Conservation (phyloP, 2,113 vertebrate species). For the Coptodon bakossiorum region DNA sequence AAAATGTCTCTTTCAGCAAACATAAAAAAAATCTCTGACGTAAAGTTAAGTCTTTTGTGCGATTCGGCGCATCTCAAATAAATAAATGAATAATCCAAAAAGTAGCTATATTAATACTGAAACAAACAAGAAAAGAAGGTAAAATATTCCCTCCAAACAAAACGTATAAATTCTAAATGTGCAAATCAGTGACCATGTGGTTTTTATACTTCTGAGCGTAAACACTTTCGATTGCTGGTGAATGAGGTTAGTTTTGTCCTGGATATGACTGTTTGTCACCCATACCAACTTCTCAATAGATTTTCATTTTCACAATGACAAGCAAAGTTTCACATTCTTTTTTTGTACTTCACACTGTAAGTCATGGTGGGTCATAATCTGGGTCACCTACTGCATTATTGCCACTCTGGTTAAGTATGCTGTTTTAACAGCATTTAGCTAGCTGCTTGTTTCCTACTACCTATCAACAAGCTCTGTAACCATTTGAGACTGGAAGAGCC, state of each 20-base stretch:
- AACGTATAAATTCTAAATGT: neutral
- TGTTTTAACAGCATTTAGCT: neutral
- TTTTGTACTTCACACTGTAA: neutral
- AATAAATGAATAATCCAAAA: neutral
- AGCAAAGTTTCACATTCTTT: accelerated
- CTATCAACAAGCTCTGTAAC: neutral
- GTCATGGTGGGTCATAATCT: neutral
- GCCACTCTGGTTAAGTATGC: neutral
- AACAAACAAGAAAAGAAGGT: neutral
- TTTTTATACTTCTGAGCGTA: neutral
- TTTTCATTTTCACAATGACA: neutral
- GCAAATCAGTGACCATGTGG: accelerated
- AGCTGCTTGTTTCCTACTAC: neutral
- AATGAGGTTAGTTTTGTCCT: neutral
- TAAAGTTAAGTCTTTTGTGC: neutral
- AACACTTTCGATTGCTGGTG: neutral
- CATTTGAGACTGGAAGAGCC: neutral
- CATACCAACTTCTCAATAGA: neutral
- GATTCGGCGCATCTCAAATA: neutral
- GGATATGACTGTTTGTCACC: neutral
- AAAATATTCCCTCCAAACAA: neutral
- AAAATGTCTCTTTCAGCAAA: neutral
- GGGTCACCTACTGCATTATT: neutral
- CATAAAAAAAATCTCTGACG: accelerated
- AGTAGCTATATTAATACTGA: neutral